These are phyloP conservation scores for Serranus cabrilla DNA, from an alignment of 2,797 vertebrate genomes.

Conservation along the genomic window DNA sequence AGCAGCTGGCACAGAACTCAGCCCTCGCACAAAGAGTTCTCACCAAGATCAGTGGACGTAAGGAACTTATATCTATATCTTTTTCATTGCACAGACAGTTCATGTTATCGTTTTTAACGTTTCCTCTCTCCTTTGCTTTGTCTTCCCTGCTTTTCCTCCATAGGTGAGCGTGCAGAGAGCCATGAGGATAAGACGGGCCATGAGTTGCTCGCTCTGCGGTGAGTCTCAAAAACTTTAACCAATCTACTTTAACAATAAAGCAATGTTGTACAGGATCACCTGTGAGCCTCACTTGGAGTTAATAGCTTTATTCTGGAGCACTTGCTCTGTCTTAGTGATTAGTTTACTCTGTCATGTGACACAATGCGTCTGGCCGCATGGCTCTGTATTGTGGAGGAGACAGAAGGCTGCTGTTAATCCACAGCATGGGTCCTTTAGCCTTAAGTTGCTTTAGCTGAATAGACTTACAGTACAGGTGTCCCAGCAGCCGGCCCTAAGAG, in stretches of 20 bases:
- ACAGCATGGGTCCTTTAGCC: conserved; percentile 35
- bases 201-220: conserved; percentile 91
- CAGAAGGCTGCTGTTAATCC: conserved; percentile 73
- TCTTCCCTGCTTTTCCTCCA: conserved; percentile 37
- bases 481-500: conserved; percentile 59
- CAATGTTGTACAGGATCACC: background rate
- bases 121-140: background rate
- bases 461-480: conserved; percentile 49
- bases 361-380: conserved; percentile 19
- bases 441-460: conserved; percentile 61
- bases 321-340: conserved; percentile 33
- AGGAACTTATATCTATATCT: conserved; percentile 56
- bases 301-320: conserved; percentile 33
- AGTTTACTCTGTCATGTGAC: conserved; percentile 57
- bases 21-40: conserved; percentile 89
- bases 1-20: conserved; percentile 91
- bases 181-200: conserved; percentile 88
- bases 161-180: conserved; percentile 87
- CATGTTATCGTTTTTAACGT: background rate
- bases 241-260: background rate
- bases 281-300: conserved; percentile 1
- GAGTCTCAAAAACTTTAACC: conserved; percentile 47
- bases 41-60: conserved; percentile 91
- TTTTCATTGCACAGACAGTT: background rate
- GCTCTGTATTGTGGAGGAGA: conserved; percentile 40